Conservation (phyloP, 1,140 invertebrate genomes). For the Rhyacophila brunnea region DNA sequence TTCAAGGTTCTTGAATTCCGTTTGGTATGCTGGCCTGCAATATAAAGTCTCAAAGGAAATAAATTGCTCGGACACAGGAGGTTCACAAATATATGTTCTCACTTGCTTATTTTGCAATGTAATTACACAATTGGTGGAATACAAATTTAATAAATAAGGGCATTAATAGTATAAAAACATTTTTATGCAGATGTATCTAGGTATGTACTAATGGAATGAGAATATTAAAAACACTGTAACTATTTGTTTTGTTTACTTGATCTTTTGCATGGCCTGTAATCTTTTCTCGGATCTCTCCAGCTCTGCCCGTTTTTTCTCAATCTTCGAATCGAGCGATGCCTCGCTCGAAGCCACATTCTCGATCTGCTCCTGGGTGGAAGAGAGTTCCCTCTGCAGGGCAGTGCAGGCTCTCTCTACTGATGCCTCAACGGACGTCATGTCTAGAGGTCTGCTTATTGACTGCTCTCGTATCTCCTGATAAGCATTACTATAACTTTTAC, state of each 20-base stretch:
- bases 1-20: constrained; percentile 93
- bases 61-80: no score
- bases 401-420: constrained; percentile 70
- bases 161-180: no score
- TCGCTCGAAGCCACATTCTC: constrained; percentile 84
- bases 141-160: no score
- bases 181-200: no score
- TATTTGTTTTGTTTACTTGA: constrained; percentile 58
- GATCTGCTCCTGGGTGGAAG: constrained; percentile 70
- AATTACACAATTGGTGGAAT: no score
- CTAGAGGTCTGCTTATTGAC: constrained; percentile 68
- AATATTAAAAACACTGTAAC: no score
- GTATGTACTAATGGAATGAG: no score
- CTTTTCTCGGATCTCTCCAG: constrained; percentile 91
- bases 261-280: constrained; percentile 89
- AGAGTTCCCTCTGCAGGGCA: constrained; percentile 66
- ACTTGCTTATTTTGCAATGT: no score
- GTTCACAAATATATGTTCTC: no score
- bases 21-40: constrained; percentile 90
- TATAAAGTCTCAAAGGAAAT: not conserved
- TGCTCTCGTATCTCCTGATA: constrained; percentile 48
- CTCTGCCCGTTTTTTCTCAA: constrained; percentile 87
- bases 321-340: constrained; percentile 84
- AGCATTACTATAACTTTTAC: not conserved
- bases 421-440: constrained; percentile 78